These are phyloP conservation scores for Engystomops pustulosus DNA, from an alignment of 2,113 vertebrate genomes.

Conservation along the genomic window DNA sequence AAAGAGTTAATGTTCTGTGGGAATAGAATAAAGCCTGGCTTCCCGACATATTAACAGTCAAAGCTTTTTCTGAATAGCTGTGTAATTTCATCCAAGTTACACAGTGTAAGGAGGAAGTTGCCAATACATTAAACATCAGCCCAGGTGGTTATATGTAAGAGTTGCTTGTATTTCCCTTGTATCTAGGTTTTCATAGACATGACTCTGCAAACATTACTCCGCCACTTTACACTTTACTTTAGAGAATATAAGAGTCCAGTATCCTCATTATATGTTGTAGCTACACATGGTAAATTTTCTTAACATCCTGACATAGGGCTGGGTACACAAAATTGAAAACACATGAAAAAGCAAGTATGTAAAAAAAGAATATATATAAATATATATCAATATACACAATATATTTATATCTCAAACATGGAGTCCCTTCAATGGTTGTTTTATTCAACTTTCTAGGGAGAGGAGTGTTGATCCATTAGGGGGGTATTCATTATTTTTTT, in stretches of 20 bases:
- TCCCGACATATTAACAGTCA: conserved; percentile 44
- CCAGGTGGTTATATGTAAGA: conserved; percentile 53
- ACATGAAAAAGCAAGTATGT: not conserved
- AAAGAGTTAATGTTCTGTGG: conserved; percentile 21
- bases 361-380: too few species aligned
- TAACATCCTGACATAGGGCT: conserved; percentile 27
- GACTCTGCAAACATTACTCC: conserved; percentile 52
- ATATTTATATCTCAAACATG: too few species aligned
- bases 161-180: conserved; percentile 45
- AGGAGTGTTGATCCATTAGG: too few species aligned
- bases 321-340: not conserved
- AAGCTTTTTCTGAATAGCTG: conserved; percentile 40
- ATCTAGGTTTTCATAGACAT: conserved; percentile 52
- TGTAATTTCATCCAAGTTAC: conserved; percentile 58
- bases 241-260: conserved; percentile 30
- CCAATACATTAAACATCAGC: conserved; percentile 56
- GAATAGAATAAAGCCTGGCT: conserved; percentile 43
- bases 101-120: conserved; percentile 55
- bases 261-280: conserved; percentile 36
- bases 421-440: too few species aligned
- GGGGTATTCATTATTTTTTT: too few species aligned
- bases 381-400: too few species aligned
- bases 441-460: too few species aligned
- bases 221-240: conserved; percentile 47
- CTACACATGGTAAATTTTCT: conserved; percentile 38